Evolutionary conservation across 2,113 vertebrate species (phyloP).

Genomic region (Ariopsis seemanni): DNA sequence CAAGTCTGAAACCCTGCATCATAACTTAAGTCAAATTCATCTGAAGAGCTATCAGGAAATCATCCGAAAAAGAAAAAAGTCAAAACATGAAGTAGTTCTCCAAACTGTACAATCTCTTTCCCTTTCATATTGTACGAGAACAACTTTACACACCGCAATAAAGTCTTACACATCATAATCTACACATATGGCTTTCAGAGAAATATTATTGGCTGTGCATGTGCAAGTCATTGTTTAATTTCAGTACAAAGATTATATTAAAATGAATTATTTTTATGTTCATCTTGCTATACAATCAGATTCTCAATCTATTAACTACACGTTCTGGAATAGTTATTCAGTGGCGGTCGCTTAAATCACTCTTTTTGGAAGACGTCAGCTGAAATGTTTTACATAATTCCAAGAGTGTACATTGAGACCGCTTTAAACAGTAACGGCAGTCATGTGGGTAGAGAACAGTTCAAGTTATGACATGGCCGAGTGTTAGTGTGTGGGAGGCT

Average conservation of each 20-base stretch:
- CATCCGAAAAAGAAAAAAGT: neutral
- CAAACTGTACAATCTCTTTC: slow-evolving; percentile 27
- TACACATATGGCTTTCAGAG: slow-evolving; percentile 7
- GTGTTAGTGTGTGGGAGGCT: neutral
- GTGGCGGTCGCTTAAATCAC: neutral
- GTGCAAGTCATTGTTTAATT: neutral
- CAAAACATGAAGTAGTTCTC: neutral
- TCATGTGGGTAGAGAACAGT: neutral
- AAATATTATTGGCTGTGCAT: neutral
- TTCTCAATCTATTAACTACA: neutral
- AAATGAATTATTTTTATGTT: neutral
- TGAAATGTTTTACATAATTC: neutral
- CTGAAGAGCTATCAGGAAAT: neutral
- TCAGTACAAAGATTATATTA: neutral
- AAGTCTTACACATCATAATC: neutral
- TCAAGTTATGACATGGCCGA: neutral
- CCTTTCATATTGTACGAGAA: slow-evolving; percentile 6
- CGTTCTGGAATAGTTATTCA: neutral
- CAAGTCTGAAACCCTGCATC: neutral
- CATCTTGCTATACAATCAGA: neutral
- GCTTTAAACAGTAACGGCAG: neutral
- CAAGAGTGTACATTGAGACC: neutral
- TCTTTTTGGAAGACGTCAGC: neutral
- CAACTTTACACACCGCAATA: neutral
- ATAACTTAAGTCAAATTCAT: neutral